These are phyloP conservation scores for Elmis aenea DNA, from an alignment of 2,888 invertebrate species.

Conservation along the genomic window DNA sequence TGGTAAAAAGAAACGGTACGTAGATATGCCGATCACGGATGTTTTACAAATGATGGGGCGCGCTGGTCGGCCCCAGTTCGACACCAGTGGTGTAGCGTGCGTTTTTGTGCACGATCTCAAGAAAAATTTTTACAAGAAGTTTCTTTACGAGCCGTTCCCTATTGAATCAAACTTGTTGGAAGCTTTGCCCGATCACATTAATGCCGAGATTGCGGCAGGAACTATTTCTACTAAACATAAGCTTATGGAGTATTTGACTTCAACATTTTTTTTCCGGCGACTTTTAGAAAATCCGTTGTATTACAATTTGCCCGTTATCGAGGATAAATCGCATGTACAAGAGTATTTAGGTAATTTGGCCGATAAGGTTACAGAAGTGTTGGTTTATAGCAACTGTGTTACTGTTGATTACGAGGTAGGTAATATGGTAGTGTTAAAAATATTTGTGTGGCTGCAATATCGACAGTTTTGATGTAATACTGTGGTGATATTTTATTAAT, in stretches of 20 bases:
- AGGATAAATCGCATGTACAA: conserved; percentile 65
- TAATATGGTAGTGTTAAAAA: too few relatives aligned
- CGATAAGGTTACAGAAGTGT: conserved; percentile 67
- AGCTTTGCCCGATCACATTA: conserved; percentile 93
- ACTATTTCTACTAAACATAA: conserved; percentile 91
- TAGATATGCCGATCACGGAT: conserved; percentile 99
- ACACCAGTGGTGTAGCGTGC: conserved; percentile 84
- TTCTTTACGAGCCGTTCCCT: conserved; percentile 98
- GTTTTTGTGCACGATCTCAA: conserved; percentile 93
- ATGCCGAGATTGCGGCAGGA: conserved; percentile 94
- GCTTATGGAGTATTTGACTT: conserved; percentile 93
- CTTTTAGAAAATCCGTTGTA: conserved; percentile 89
- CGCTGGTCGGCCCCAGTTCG: conserved; percentile 96
- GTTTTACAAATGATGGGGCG: conserved; percentile 99
- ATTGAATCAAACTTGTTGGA: conserved; percentile 92
- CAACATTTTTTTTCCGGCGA: conserved; percentile 96
- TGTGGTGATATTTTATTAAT: too few relatives aligned
- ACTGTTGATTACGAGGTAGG: conserved; percentile 46
- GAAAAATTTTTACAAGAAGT: conserved; percentile 98
- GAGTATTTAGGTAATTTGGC: conserved; percentile 76
- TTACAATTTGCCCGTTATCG: conserved; percentile 72
- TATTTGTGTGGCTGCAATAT: too few relatives aligned
- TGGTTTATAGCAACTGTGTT: conserved; percentile 75
- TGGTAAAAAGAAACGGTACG: conserved; percentile 92
- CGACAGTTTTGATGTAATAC: too few relatives aligned